Evolutionary conservation across 2,113 vertebrate species (phyloP).

Genomic region (Pycnonotus jocosus): DNA sequence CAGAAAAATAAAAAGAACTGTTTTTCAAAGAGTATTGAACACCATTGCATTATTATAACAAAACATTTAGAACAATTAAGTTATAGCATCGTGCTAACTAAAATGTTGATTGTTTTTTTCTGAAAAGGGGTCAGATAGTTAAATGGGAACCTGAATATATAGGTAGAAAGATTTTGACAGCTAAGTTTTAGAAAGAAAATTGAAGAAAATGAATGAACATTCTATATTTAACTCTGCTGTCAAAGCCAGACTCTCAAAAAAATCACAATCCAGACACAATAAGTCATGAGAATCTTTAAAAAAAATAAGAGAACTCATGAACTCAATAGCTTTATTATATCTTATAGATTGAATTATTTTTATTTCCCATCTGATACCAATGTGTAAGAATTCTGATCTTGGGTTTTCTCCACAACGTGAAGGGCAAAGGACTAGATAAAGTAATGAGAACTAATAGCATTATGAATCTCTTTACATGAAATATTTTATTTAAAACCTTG

Average conservation of each 20-base stretch:
- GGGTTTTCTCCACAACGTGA: background rate
- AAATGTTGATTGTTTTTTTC: background rate
- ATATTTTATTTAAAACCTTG: background rate
- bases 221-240: background rate
- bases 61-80: background rate
- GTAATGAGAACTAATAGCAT: background rate
- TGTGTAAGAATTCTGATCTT: background rate
- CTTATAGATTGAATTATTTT: background rate
- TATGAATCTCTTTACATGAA: background rate
- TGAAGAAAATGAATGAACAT: background rate
- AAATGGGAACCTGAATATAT: background rate
- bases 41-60: background rate
- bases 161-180: background rate
- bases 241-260: background rate
- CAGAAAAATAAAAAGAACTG: accelerated
- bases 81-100: background rate
- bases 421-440: background rate
- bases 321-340: background rate
- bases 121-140: background rate
- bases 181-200: background rate
- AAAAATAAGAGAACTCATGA: background rate
- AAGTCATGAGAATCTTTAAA: background rate
- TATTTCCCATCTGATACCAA: background rate
- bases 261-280: background rate
- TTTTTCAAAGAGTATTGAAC: background rate